These are phyloP conservation scores for Pycnonotus jocosus DNA, from an alignment of 2,113 vertebrate species.

Conservation along the genomic window DNA sequence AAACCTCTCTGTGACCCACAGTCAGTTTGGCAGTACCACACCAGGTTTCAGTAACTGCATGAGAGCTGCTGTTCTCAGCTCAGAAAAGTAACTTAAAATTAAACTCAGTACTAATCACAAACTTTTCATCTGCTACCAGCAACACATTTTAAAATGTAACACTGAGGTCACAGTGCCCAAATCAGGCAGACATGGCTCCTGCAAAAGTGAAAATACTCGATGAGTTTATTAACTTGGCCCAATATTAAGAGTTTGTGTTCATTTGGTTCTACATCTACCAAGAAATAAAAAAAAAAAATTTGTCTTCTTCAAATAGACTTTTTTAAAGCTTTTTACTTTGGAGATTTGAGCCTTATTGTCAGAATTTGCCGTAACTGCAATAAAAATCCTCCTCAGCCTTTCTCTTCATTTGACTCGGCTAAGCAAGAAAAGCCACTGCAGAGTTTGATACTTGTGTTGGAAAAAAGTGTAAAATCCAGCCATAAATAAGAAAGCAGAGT, in stretches of 20 bases:
- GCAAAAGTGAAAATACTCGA: neutral
- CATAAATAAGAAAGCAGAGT: too few relatives aligned
- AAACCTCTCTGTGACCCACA: neutral
- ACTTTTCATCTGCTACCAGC: neutral
- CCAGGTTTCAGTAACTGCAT: accelerated
- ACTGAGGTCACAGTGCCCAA: neutral
- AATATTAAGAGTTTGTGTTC: neutral
- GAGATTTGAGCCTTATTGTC: neutral
- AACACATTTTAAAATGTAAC: neutral
- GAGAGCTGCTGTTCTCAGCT: neutral
- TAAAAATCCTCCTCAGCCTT: neutral
- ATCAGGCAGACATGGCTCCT: neutral
- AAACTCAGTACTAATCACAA: too few relatives aligned
- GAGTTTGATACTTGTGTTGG: too few relatives aligned
- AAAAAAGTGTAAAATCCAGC: too few relatives aligned
- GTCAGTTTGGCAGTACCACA: too few relatives aligned
- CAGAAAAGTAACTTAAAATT: neutral
- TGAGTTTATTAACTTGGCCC: accelerated
- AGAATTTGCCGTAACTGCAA: neutral
- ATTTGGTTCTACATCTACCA: neutral
- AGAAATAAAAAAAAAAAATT: neutral
- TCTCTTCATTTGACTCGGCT: too few relatives aligned
- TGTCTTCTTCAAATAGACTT: neutral
- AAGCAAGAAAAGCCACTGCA: too few relatives aligned
- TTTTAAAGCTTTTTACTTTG: neutral